These are phyloP conservation scores for Hirundo rustica DNA, from an alignment of 2,797 vertebrate genomes.

Conservation along the genomic window DNA sequence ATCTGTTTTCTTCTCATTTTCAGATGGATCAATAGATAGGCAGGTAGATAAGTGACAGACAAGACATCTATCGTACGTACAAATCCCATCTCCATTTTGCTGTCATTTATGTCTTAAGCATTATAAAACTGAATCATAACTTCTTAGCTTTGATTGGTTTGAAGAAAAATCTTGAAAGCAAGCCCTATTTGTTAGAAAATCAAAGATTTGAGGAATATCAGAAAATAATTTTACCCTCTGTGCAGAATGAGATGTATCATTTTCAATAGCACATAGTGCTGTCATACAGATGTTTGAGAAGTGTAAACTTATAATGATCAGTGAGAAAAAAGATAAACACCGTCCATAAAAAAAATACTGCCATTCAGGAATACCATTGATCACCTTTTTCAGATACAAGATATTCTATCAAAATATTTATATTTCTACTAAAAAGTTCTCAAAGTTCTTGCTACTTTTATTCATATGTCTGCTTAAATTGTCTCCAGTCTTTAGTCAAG, in stretches of 20 bases:
- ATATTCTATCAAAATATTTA: background rate
- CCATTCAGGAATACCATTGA: background rate
- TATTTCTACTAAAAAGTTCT: background rate
- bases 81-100: background rate
- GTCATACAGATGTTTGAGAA: background rate
- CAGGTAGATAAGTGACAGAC: background rate
- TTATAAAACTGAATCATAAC: background rate
- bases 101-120: background rate
- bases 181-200: background rate
- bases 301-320: background rate
- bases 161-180: background rate
- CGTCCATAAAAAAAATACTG: background rate
- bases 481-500: background rate
- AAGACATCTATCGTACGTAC: background rate
- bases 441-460: background rate
- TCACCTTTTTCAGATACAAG: background rate
- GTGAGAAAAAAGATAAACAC: background rate
- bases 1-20: background rate
- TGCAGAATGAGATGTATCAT: background rate
- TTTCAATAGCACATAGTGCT: background rate
- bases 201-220: background rate
- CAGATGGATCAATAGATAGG: background rate
- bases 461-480: background rate
- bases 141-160: background rate
- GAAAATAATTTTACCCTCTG: background rate